Percentiles rank a stretch among this genome's conserved stretches.
Conservation (phyloP, 2,113 vertebrate genomes). For the Struthidea cinerea region DNA sequence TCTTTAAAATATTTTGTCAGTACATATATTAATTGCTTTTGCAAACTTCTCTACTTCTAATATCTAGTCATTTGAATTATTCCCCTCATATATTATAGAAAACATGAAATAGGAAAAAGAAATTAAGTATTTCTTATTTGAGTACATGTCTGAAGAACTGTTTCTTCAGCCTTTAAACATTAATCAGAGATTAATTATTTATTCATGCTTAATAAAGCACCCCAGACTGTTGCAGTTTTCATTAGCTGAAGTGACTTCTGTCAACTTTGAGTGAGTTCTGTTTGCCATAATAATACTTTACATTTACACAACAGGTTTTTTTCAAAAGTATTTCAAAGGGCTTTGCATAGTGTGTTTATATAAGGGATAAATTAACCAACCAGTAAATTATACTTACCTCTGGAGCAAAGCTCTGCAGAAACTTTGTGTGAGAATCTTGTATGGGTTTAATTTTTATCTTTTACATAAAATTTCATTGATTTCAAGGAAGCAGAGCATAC, state of each 20-base stretch:
- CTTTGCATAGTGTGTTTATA: background rate
- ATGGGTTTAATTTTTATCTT: background rate
- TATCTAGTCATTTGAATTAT: background rate
- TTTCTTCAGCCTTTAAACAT: background rate
- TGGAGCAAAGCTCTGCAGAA: background rate
- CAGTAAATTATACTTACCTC: background rate
- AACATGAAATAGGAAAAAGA: background rate
- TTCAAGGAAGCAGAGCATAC: background rate
- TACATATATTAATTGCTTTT: background rate
- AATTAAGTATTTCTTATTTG: background rate
- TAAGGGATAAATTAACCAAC: slow-evolving; percentile 13
- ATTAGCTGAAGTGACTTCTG: background rate
- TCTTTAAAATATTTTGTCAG: background rate
- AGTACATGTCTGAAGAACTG: background rate
- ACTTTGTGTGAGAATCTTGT: background rate
- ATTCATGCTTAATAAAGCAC: background rate
- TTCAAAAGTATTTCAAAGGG: background rate
- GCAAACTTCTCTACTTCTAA: background rate
- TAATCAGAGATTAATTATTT: background rate
- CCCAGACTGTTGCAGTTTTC: background rate
- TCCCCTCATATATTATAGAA: background rate
- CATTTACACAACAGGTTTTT: background rate
- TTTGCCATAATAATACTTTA: background rate
- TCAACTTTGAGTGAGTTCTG: background rate
- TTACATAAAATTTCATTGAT: background rate